Percentiles rank a stretch among this genome's conserved stretches.
These are phyloP conservation scores for Zeuzera pyrina DNA, from an alignment of 2,888 invertebrate species.

Conservation along the genomic window DNA sequence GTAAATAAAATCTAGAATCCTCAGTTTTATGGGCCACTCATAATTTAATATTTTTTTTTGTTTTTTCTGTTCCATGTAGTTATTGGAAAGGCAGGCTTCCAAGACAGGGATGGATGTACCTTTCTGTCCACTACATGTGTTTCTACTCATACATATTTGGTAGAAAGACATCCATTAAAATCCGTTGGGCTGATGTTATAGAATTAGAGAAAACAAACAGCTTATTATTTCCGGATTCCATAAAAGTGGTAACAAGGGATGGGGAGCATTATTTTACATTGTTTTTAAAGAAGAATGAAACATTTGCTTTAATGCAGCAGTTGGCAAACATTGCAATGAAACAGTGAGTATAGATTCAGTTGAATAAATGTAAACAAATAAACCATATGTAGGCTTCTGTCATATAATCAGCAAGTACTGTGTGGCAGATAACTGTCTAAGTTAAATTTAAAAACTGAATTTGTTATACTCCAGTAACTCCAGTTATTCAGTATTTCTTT, in stretches of 20 bases:
- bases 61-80: no score
- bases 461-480: no score
- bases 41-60: no score
- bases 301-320: slow-evolving; percentile 94
- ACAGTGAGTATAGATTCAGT: slow-evolving; percentile 77
- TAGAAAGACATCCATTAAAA: slow-evolving; percentile 87
- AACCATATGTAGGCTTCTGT: no score
- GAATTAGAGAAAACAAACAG: slow-evolving; percentile 85
- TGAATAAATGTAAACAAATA: not conserved
- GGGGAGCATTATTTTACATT: slow-evolving; percentile 92
- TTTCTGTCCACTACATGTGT: slow-evolving; percentile 96
- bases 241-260: slow-evolving; percentile 88
- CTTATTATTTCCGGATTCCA: slow-evolving; percentile 86
- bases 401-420: no score
- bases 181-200: slow-evolving; percentile 93
- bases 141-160: slow-evolving; percentile 97
- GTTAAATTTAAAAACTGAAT: no score
- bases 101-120: slow-evolving; percentile 96
- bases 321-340: slow-evolving; percentile 98
- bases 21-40: no score
- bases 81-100: slow-evolving; percentile 95
- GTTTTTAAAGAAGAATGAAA: slow-evolving; percentile 91
- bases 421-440: no score
- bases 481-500: no score
- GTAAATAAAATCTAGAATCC: no score